Evolutionary conservation across 1,140 invertebrate genomes (phyloP), one percentile per base, ranked within the genome.

Genomic region (Conus betulinus): DNA sequence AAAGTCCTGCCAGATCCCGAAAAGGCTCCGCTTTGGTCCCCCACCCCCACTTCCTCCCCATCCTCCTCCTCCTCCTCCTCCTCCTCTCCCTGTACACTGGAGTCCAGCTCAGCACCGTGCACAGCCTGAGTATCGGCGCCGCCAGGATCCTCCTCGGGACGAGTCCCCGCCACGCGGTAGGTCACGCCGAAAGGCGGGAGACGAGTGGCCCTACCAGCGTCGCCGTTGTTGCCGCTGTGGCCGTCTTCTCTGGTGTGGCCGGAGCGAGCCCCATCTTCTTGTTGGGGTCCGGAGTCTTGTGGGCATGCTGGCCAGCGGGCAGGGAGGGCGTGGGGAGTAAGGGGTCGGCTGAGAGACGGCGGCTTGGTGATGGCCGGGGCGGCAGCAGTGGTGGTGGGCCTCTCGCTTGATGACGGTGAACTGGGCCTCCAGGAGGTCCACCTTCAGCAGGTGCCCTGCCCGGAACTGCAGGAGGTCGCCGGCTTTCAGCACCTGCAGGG

Each of bases 381-480:
- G 67, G 13, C 67, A 23, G 57, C 82, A 84, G 55, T 39, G 55
- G 82, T 39, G n/a, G 53, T 84, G 20, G 52, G 57, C 55, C 13
- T 83, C 79, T 6, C 85, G 39, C n/a, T 15, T n/a, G 57, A 81
- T 20, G 53, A 88, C 83, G 82, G 87, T 71, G 67, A 88, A 88
- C 82, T 88, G 87, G 10, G 87, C 87, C 81, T 84, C 39, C 67
- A 88, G 87, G n/a, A 67, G 55, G 23, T 88, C 87, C 67, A 27
- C 39, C 25, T 84, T 81, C 20, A 55, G 11, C 60, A 74, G 67
- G 57, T 83, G 25, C 78, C 83, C 78, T 8, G 83, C 87, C 85
- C 57, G 39, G n/a, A 87, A 57, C 51, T 51, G 85, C 52, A 87
- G 74, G n/a, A 71, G 51, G 71, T 87, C 85, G 27, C 25, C 85